A percentile compares a stretch with the other conserved stretches of the same genome.
phyloP scores from a whole-genome alignment of 2,888 invertebrate genomes.

The Camptogramma bilineatum region DNA sequence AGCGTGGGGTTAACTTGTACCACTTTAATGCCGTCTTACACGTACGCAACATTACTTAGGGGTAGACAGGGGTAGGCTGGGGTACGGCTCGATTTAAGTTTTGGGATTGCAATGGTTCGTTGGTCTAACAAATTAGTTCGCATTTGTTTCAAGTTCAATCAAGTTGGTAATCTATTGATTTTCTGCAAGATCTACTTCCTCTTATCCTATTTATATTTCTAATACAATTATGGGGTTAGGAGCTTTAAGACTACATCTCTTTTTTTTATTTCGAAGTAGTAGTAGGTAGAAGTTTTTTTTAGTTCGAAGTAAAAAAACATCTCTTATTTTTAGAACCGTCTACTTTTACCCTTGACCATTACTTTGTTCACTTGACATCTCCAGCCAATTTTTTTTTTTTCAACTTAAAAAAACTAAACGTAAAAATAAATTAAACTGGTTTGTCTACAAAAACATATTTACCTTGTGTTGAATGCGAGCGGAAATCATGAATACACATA shows the following conservation, averaged over 20 bases:
- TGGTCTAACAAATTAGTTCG: slow-evolving; percentile 42
- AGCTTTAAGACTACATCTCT: too few relatives aligned
- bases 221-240: neutral
- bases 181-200: neutral
- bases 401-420: too few relatives aligned
- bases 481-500: neutral
- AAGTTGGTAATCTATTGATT: slow-evolving; percentile 5
- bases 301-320: too few relatives aligned
- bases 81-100: slow-evolving; percentile 40
- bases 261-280: too few relatives aligned
- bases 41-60: slow-evolving; percentile 59
- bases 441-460: neutral
- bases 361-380: too few relatives aligned
- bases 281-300: too few relatives aligned
- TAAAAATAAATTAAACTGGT: too few relatives aligned
- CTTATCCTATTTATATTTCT: neutral
- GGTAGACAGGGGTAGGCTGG: slow-evolving; percentile 37
- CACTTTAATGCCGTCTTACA: slow-evolving; percentile 79
- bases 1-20: slow-evolving; percentile 77
- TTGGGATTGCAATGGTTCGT: slow-evolving; percentile 39
- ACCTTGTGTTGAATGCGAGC: neutral
- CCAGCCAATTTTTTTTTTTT: too few relatives aligned
- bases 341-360: too few relatives aligned
- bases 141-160: slow-evolving; percentile 32
- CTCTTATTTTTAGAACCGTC: neutral